phyloP scores from a whole-genome alignment of 1,140 invertebrate species.

The Procambarus clarkii region DNA sequence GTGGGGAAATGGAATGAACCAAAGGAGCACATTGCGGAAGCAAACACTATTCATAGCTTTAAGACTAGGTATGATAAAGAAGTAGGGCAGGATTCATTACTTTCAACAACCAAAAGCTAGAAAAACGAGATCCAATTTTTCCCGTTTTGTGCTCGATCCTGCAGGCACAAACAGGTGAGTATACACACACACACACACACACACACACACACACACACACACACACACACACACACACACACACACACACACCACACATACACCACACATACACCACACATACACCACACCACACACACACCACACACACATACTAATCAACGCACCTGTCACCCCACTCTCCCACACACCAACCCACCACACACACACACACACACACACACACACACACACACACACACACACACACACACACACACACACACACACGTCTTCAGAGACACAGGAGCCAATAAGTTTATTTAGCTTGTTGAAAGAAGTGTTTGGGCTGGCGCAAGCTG shows the following conservation, averaged over 20 bases:
- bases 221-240: neutral
- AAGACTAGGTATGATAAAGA: too few relatives aligned
- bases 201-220: neutral
- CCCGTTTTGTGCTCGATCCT: too few relatives aligned
- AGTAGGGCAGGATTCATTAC: too few relatives aligned
- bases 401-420: neutral
- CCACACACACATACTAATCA: neutral
- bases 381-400: neutral
- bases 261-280: too few relatives aligned
- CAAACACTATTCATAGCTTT: too few relatives aligned
- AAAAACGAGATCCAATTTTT: too few relatives aligned
- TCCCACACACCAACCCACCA: neutral
- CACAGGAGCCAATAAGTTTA: neutral
- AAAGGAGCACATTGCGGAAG: too few relatives aligned
- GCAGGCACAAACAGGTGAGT: too few relatives aligned
- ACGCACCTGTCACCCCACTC: neutral
- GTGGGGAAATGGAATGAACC: too few relatives aligned
- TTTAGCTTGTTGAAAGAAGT: too few relatives aligned
- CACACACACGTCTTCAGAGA: neutral
- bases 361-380: neutral
- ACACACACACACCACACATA: slow-evolving; percentile 1
- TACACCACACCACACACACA: neutral
- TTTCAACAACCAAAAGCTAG: too few relatives aligned
- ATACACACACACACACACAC: neutral
- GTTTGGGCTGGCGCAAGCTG: too few relatives aligned